Base-by-base conservation (phyloP, 2,797 vertebrate genomes). In the Enteromius radiatus region DNA sequence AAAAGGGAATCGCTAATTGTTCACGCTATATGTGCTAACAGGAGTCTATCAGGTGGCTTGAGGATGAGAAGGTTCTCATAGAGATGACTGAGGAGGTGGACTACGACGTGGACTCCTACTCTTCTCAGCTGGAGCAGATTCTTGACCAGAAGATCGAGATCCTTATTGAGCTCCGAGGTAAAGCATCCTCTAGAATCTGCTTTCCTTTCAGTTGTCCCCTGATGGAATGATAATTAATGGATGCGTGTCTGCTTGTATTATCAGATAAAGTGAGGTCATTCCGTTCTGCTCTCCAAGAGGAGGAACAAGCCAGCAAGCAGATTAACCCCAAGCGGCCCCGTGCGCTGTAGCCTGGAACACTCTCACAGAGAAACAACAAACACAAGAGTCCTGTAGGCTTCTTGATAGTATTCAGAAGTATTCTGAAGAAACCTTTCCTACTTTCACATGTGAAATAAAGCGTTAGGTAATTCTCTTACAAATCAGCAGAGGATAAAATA, bases 241-340 rank as follows among this genome's bases (percentile, higher is more conserved):
- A 31, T 71, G 49, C n/a, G 7, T 75, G 3, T 81, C 61, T 80
- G 43, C 47, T 82, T 80, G 71, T 69, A 36, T 82, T 71, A 83
- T 88, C 93, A 99, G 98, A 99, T 93, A 99, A 99, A 96, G 98
- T 99, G 93, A 99, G 98, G 91, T 98, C 97, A 70, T 99, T 99
- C 94, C 97, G 98, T 83, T 94, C 96, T 86, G 89, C 97, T 26
- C 95, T 99, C 23, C 97, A 98, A 88, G 97, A 99, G 84, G 98
- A 99, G 89, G 98, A 99, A 90, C 97, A 99, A 86, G 98, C 98
- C 93, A 99, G 97, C 95, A 97, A 98, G 96, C 98, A 99, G 95
- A 99, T 99, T 92, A 98, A 96, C 89, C 97, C 96, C 78, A 98
- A 99, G 92, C 96, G 96, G 94, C 97, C 97, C 61, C 93, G 92